These are phyloP conservation scores for Villa cingulata DNA, from an alignment of 2,888 invertebrate genomes.

Conservation along the genomic window DNA sequence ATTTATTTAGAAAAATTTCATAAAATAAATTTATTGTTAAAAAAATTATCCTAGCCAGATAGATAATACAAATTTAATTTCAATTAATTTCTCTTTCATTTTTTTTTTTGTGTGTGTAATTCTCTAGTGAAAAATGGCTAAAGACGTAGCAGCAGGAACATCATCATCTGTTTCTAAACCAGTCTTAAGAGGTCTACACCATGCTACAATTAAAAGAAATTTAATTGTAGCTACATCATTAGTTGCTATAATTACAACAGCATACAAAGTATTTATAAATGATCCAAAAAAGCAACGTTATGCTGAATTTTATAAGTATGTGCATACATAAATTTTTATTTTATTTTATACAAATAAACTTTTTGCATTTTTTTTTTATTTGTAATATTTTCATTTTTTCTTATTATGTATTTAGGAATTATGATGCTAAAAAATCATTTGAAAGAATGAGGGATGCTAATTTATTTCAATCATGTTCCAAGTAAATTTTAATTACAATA, in stretches of 20 bases:
- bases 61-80: too few relatives aligned
- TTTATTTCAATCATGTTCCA: slow-evolving; percentile 34
- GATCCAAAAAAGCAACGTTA: slow-evolving; percentile 46
- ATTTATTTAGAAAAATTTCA: too few relatives aligned
- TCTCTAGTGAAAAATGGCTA: too few relatives aligned
- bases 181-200: slow-evolving; percentile 54
- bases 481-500: background rate
- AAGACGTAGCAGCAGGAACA: slow-evolving; percentile 23
- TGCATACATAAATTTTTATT: too few relatives aligned
- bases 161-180: slow-evolving; percentile 41
- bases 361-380: background rate
- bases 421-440: slow-evolving; percentile 34
- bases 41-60: too few relatives aligned
- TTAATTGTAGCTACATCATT: slow-evolving; percentile 39
- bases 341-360: too few relatives aligned
- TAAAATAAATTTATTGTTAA: too few relatives aligned
- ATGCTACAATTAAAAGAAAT: slow-evolving; percentile 44
- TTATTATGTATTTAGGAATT: slow-evolving; percentile 22
- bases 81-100: too few relatives aligned
- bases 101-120: too few relatives aligned
- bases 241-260: slow-evolving; percentile 32
- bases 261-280: slow-evolving; percentile 39
- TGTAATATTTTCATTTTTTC: background rate
- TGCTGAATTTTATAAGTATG: slow-evolving; percentile 65
- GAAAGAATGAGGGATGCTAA: slow-evolving; percentile 35